phyloP scores from a whole-genome alignment of 2,113 vertebrate genomes.

The Nothoprocta pentlandii region DNA sequence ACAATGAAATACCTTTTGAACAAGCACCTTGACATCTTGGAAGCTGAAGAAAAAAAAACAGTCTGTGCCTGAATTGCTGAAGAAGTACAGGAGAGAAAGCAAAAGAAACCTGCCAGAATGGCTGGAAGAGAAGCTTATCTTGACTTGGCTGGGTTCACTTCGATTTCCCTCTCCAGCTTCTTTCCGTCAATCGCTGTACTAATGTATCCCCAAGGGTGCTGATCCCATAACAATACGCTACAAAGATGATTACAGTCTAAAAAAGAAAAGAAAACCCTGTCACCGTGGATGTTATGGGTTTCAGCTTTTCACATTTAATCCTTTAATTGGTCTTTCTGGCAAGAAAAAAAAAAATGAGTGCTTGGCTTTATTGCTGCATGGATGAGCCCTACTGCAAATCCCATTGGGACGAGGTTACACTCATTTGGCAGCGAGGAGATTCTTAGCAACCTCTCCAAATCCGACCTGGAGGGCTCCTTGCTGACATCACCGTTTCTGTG shows the following conservation, averaged over 20 bases:
- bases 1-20: constrained; percentile 46
- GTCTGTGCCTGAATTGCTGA: background rate
- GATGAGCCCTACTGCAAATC: constrained; percentile 52
- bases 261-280: constrained; percentile 61
- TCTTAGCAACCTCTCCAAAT: constrained; percentile 31
- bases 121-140: constrained; percentile 30
- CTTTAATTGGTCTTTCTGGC: constrained; percentile 75
- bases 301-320: constrained; percentile 70
- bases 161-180: constrained; percentile 24
- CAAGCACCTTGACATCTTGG: background rate
- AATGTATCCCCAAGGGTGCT: constrained; percentile 13
- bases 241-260: constrained; percentile 65
- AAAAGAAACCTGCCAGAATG: background rate
- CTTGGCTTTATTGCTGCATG: constrained; percentile 54
- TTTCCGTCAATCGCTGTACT: background rate
- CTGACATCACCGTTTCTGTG: constrained; percentile 33
- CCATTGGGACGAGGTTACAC: constrained; percentile 48
- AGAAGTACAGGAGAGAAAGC: background rate
- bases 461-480: constrained; percentile 51
- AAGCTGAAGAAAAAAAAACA: constrained; percentile 40
- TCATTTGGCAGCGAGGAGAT: constrained; percentile 55
- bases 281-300: constrained; percentile 38
- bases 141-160: constrained; percentile 25
- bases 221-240: constrained; percentile 56
- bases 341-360: constrained; percentile 64